Conservation (phyloP, 1,140 invertebrate species). For the Nephila pilipes region DNA sequence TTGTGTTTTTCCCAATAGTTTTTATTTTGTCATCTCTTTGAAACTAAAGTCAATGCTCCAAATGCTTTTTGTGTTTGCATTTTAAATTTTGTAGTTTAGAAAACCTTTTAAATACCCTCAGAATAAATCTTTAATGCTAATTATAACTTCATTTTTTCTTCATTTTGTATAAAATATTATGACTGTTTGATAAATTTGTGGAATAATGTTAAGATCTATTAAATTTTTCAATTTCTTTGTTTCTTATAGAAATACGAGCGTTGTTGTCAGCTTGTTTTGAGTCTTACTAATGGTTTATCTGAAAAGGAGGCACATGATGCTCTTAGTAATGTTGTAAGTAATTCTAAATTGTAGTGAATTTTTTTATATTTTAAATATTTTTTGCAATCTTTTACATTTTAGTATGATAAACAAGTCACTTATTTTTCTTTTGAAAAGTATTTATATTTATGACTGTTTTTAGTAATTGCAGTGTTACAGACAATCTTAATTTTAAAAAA, state of each 20-base stretch:
- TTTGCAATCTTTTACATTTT: background rate
- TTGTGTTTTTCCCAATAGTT: no score
- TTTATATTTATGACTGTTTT: background rate
- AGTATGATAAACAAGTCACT: no score
- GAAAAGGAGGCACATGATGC: constrained; percentile 97
- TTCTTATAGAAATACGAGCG: constrained; percentile 92
- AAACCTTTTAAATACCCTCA: no score
- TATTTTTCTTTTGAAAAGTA: background rate
- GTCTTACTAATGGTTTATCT: constrained; percentile 89
- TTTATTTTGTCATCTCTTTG: no score
- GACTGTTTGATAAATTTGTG: no score
- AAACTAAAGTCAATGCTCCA: no score
- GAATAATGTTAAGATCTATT: no score
- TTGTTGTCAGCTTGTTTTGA: constrained; percentile 88
- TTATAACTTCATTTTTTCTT: background rate
- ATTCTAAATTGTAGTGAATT: background rate
- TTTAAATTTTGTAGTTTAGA: no score
- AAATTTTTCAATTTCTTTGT: background rate
- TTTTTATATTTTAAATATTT: background rate
- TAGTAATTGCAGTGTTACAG: no score
- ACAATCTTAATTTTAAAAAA: no score
- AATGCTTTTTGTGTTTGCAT: no score
- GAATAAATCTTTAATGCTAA: no score
- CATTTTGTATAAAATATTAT: background rate
- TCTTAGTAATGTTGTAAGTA: constrained; percentile 89